Evolutionary conservation across 2,113 vertebrate genomes (phyloP).

Genomic region (Ophthalmolycus amberensis): DNA sequence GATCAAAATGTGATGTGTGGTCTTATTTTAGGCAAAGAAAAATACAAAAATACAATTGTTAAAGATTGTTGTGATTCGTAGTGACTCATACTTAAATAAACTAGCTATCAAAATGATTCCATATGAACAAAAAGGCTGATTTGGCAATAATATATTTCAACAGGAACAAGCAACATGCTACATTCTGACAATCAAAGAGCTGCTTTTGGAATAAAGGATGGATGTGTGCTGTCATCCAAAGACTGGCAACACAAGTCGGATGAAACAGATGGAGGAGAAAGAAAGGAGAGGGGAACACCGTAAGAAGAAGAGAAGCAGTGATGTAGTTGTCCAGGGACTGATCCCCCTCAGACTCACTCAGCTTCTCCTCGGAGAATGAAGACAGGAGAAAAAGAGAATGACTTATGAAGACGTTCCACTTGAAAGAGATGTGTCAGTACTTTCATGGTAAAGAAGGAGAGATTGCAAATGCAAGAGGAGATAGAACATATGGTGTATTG

Average conservation of each 20-base stretch:
- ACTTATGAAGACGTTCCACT: constrained; percentile 75
- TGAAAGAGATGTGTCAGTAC: constrained; percentile 76
- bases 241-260: constrained; percentile 57
- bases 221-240: constrained; percentile 44
- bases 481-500: constrained; percentile 37
- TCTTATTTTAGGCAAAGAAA: neutral
- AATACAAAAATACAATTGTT: neutral
- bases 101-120: neutral
- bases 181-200: constrained; percentile 43
- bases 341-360: constrained; percentile 69
- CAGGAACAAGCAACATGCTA: neutral
- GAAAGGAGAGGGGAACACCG: constrained; percentile 37
- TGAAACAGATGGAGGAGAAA: constrained; percentile 43
- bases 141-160: constrained; percentile 6
- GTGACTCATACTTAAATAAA: neutral
- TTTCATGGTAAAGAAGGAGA: constrained; percentile 73
- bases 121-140: constrained; percentile 34
- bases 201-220: constrained; percentile 29
- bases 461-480: constrained; percentile 39
- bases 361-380: constrained; percentile 68
- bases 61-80: neutral
- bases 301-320: constrained; percentile 49
- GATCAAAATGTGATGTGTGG: neutral
- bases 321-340: constrained; percentile 67
- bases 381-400: constrained; percentile 75